phyloP scores from a whole-genome alignment of 2,113 vertebrate species.

The Sarotherodon lohbergeri region DNA sequence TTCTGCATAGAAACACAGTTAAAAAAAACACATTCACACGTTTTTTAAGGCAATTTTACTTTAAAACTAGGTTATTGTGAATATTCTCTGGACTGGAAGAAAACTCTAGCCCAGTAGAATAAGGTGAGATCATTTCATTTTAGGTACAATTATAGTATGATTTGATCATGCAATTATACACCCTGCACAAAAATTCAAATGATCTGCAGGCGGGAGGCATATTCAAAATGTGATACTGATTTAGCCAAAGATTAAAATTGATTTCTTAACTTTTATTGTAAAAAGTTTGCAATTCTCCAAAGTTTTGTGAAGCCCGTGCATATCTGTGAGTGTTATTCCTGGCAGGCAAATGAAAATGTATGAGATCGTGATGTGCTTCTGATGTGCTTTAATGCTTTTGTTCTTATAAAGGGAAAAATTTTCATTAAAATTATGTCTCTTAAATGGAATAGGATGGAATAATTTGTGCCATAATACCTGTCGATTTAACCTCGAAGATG shows the following conservation, averaged over 20 bases:
- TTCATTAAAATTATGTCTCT: not conserved
- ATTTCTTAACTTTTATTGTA: conserved; percentile 1
- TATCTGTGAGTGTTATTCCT: not conserved
- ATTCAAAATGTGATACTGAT: conserved; percentile 1
- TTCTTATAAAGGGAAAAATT: not conserved
- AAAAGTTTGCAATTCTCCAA: not conserved
- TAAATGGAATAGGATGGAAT: not conserved
- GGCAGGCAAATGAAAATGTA: not conserved
- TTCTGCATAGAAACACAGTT: not conserved
- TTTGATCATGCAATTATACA: conserved; percentile 9
- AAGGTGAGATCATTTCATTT: conserved; percentile 20
- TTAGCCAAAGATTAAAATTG: conserved; percentile 21
- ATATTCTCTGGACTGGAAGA: not conserved
- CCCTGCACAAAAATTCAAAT: not conserved
- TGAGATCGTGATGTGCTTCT: not conserved
- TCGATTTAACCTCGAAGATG: not conserved
- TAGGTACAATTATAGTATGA: not conserved
- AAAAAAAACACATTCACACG: conserved; percentile 2
- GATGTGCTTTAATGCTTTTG: not conserved
- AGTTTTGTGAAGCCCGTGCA: not conserved
- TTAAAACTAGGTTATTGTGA: not conserved
- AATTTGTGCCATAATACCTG: not conserved
- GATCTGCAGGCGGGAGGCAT: not conserved
- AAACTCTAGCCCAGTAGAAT: not conserved
- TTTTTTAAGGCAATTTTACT: not conserved